Evolutionary conservation across 2,888 invertebrate species (phyloP).

Genomic region (Eumerus sabulonum): DNA sequence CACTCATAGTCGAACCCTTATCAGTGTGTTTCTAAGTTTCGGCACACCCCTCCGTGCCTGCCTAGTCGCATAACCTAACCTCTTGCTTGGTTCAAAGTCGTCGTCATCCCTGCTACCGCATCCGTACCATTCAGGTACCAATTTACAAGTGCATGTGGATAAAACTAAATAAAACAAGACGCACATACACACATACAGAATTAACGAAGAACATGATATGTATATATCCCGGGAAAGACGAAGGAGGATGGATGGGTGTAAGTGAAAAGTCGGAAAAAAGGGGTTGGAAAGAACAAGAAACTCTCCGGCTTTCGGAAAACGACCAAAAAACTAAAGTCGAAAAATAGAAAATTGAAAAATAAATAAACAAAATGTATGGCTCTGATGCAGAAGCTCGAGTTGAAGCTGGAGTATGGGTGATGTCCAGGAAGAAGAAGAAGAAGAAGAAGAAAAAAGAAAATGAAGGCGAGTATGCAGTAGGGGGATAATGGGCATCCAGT

Average conservation of each 20-base stretch:
- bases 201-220: slow-evolving; percentile 22
- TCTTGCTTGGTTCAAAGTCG: slow-evolving; percentile 4
- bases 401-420: too few species aligned
- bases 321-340: slow-evolving; percentile 20
- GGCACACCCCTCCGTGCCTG: background rate
- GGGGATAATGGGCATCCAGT: slow-evolving; percentile 23
- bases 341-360: slow-evolving; percentile 50
- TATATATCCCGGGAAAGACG: too few species aligned
- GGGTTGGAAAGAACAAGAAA: slow-evolving; percentile 33
- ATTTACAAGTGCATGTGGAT: slow-evolving; percentile 11
- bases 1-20: slow-evolving; percentile 61
- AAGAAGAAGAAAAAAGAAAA: slow-evolving; percentile 44
- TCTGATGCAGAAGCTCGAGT: too few species aligned
- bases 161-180: slow-evolving; percentile 61
- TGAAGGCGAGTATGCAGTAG: slow-evolving; percentile 33
- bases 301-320: background rate
- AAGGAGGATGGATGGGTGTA: too few species aligned
- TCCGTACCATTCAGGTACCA: background rate
- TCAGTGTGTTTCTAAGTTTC: slow-evolving; percentile 33
- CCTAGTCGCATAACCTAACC: background rate
- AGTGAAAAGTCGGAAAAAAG: too few species aligned
- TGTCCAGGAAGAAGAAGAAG: slow-evolving; percentile 18
- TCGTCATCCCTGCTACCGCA: background rate
- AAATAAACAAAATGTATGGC: slow-evolving; percentile 62
- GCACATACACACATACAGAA: slow-evolving; percentile 32